These are phyloP conservation scores for Gymnocypris eckloni DNA, from an alignment of 2,797 vertebrate species.

Conservation along the genomic window DNA sequence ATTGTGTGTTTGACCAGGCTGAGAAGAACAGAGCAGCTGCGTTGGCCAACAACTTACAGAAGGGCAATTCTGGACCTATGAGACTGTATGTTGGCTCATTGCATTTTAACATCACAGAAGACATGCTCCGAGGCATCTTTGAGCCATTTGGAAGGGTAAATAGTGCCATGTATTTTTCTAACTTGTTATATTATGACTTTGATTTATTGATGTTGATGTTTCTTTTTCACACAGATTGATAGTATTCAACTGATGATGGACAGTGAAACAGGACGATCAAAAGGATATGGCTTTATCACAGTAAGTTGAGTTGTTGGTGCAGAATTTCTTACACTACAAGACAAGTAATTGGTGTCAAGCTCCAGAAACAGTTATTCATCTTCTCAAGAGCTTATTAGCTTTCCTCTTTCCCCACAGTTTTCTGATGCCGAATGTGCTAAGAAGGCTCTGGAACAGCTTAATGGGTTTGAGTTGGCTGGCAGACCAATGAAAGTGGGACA, in stretches of 20 bases:
- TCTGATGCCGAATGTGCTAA: slow-evolving; percentile 95
- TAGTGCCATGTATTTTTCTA: neutral
- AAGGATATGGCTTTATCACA: slow-evolving; percentile 98
- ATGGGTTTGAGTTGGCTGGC: slow-evolving; percentile 95
- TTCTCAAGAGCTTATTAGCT: neutral
- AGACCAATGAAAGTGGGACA: slow-evolving; percentile 98
- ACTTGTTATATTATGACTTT: neutral
- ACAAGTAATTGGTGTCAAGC: neutral
- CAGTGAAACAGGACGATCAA: slow-evolving; percentile 92
- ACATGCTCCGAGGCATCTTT: slow-evolving; percentile 97
- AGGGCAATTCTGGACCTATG: slow-evolving; percentile 92
- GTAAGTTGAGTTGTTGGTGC: slow-evolving; percentile 73
- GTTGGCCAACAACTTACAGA: slow-evolving; percentile 93
- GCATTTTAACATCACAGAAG: slow-evolving; percentile 98
- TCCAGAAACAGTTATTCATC: neutral
- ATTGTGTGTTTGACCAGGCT: slow-evolving; percentile 75
- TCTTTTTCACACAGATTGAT: slow-evolving; percentile 83
- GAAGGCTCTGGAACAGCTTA: slow-evolving; percentile 96
- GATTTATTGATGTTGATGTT: neutral
- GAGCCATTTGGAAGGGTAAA: slow-evolving; percentile 94
- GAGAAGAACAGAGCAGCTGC: slow-evolving; percentile 97
- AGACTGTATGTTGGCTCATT: slow-evolving; percentile 93
- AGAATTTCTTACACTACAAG: neutral
- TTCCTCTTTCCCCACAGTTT: slow-evolving; percentile 77
- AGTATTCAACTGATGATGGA: slow-evolving; percentile 99